Evolutionary conservation across 2,888 invertebrate species (phyloP).

Genomic region (Dastarcus helophoroides): DNA sequence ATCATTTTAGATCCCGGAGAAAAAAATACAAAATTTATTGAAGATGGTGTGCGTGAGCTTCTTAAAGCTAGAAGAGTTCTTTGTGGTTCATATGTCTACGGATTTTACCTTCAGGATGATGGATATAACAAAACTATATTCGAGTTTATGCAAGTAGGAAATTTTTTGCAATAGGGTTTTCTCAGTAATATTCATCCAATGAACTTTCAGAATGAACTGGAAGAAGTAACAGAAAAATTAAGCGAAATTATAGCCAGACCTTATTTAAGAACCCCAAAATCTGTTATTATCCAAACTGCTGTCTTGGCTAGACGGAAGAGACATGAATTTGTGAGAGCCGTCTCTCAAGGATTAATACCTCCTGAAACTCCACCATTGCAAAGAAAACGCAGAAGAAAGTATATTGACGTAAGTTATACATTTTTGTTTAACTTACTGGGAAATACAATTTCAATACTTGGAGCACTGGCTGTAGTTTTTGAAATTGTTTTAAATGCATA

Average conservation of each 20-base stretch:
- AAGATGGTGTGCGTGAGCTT: constrained; percentile 52
- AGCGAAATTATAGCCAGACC: constrained; percentile 54
- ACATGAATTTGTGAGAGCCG: constrained; percentile 51
- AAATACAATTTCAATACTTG: no score
- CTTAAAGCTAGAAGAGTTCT: constrained; percentile 50
- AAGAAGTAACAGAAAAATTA: constrained; percentile 52
- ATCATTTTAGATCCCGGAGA: constrained; percentile 31
- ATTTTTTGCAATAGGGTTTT: neutral
- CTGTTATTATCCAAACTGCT: constrained; percentile 50
- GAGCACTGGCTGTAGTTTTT: no score
- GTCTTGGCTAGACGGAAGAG: constrained; percentile 47
- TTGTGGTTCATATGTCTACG: constrained; percentile 57
- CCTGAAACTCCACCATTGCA: constrained; percentile 51
- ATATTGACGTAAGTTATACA: constrained; percentile 36
- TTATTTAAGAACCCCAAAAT: constrained; percentile 49
- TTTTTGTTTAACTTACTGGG: no score
- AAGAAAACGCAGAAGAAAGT: constrained; percentile 39
- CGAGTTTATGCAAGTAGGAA: constrained; percentile 60
- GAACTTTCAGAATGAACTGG: constrained; percentile 47
- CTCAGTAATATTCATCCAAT: no score
- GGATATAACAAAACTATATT: constrained; percentile 55
- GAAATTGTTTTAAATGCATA: no score
- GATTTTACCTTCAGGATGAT: constrained; percentile 52
- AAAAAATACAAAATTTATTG: constrained; percentile 44
- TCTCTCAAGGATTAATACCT: constrained; percentile 44